phyloP scores from a whole-genome alignment of 2,797 vertebrate species.

The Phrynocephalus forsythii region DNA sequence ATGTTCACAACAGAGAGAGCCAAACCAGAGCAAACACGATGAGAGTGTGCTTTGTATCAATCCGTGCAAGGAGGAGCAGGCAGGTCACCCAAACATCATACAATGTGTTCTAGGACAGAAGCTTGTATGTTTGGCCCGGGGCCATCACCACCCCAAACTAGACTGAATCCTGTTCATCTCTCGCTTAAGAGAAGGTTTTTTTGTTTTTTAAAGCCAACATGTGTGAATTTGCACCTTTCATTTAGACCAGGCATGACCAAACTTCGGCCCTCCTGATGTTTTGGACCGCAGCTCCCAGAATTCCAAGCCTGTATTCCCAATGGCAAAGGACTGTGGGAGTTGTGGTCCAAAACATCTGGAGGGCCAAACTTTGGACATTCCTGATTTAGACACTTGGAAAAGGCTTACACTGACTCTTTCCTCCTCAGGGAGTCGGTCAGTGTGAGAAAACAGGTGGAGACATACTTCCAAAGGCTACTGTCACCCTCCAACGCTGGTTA shows the following conservation, averaged over 20 bases:
- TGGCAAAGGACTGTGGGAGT: too few relatives aligned
- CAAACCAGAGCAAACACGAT: not conserved
- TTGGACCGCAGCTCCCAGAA: too few relatives aligned
- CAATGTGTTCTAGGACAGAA: slow-evolving; percentile 1
- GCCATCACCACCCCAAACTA: not conserved
- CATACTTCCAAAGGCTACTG: not conserved
- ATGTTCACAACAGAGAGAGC: not conserved
- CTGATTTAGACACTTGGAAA: not conserved
- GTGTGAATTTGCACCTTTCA: not conserved
- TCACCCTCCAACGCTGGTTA: not conserved
- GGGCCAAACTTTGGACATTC: too few relatives aligned
- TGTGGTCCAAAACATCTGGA: too few relatives aligned
- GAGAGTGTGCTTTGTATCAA: too few relatives aligned
- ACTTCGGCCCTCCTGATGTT: too few relatives aligned
- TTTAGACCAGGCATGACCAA: not conserved
- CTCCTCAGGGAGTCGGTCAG: not conserved
- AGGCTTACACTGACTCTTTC: not conserved
- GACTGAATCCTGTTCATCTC: not conserved
- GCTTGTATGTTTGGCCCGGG: not conserved
- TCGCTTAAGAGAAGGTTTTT: not conserved
- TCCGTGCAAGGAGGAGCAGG: slow-evolving; percentile 36
- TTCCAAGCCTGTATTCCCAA: too few relatives aligned
- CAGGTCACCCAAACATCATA: slow-evolving; percentile 18
- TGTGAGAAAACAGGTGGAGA: not conserved
- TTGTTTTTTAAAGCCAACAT: not conserved